Percentiles rank a stretch among this genome's conserved stretches.
Conservation (phyloP, 2,888 invertebrate species). For the Drosophila mettleri region DNA sequence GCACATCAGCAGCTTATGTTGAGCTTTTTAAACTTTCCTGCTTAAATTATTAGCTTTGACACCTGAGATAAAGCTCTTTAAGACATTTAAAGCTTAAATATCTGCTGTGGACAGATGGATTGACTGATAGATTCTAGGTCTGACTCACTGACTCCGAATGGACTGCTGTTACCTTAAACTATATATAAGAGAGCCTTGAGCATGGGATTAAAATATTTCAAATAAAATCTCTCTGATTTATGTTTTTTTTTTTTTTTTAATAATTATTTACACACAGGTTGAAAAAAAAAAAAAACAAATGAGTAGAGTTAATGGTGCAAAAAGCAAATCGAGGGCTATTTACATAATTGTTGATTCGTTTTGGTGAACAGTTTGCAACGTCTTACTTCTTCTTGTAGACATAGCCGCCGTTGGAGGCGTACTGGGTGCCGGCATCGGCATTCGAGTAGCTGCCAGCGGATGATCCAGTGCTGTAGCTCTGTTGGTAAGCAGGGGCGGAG, state of each 20-base stretch:
- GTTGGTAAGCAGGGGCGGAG: conserved; percentile 42
- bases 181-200: no score
- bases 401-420: conserved; percentile 83
- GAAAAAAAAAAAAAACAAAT: conserved; percentile 37
- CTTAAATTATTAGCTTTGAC: conserved; percentile 8
- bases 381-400: conserved; percentile 82
- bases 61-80: conserved; percentile 2
- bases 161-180: no score
- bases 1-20: neutral
- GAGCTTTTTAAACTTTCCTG: conserved; percentile 2
- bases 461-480: conserved; percentile 53
- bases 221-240: neutral
- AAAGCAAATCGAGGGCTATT: conserved; percentile 31
- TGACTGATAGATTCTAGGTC: neutral
- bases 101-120: neutral
- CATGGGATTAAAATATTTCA: neutral
- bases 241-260: conserved; percentile 22
- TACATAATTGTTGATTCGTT: conserved; percentile 35
- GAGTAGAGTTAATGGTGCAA: conserved; percentile 28
- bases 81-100: conserved; percentile 8
- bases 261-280: conserved; percentile 39
- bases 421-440: conserved; percentile 78
- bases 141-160: neutral
- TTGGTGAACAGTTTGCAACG: conserved; percentile 54
- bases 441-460: conserved; percentile 58